These are phyloP conservation scores for Poecilia wingei DNA, from an alignment of 2,797 vertebrate species.

Conservation along the genomic window DNA sequence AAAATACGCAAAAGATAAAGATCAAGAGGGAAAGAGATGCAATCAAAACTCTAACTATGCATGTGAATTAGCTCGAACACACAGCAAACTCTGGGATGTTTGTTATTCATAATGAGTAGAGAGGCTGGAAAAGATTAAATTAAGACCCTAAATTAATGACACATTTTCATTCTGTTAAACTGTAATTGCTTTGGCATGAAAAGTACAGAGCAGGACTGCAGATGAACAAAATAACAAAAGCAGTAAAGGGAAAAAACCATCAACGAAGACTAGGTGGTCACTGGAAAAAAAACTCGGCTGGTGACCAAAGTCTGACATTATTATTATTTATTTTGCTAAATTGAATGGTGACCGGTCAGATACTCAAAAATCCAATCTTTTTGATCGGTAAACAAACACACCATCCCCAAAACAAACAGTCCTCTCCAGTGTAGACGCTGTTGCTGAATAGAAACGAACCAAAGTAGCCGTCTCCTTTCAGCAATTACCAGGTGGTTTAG, in stretches of 20 bases:
- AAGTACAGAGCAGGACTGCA: constrained; percentile 19
- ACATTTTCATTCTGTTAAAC: constrained; percentile 43
- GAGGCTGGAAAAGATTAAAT: constrained; percentile 49
- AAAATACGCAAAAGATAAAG: constrained; percentile 1
- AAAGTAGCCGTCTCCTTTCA: not conserved
- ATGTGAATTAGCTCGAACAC: constrained; percentile 31
- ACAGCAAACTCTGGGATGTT: constrained; percentile 22
- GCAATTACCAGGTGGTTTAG: not conserved
- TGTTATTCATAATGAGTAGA: constrained; percentile 30
- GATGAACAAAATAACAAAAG: constrained; percentile 37
- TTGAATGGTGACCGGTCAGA: not conserved
- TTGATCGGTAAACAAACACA: not conserved
- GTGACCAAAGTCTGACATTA: not conserved
- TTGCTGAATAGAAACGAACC: not conserved
- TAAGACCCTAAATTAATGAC: constrained; percentile 55
- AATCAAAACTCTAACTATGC: constrained; percentile 13
- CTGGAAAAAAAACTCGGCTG: not conserved
- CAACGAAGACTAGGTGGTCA: not conserved
- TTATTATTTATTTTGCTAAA: not conserved
- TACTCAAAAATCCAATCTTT: not conserved
- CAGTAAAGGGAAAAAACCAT: constrained; percentile 3
- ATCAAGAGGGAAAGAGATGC: not conserved
- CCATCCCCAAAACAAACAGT: not conserved
- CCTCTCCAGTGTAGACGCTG: not conserved
- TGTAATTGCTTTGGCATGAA: constrained; percentile 62